phyloP scores from a whole-genome alignment of 2,113 vertebrate species.

The Phylloscopus whistleri region DNA sequence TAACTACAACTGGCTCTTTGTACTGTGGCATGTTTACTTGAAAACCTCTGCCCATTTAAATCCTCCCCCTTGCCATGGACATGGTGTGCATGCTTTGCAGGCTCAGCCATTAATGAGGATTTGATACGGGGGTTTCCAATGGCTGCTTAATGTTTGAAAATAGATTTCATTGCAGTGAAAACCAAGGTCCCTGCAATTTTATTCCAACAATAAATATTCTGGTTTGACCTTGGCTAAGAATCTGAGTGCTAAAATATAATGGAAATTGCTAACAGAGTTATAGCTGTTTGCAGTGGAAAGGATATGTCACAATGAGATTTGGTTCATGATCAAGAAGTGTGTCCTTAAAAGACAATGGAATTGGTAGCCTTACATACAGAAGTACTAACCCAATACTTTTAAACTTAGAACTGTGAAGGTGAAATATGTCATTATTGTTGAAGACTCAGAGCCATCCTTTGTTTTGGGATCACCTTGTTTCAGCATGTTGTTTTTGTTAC shows the following conservation, averaged over 20 bases:
- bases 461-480: not conserved
- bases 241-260: not conserved
- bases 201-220: not conserved
- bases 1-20: conserved; percentile 36
- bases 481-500: not conserved
- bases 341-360: not conserved
- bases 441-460: not conserved
- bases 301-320: not conserved
- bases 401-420: not conserved
- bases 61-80: not conserved
- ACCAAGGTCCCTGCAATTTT: not conserved
- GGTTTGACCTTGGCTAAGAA: not conserved
- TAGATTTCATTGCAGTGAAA: not conserved
- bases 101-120: not conserved
- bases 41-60: conserved; percentile 6
- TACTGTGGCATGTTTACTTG: conserved; percentile 23
- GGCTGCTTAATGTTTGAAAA: not conserved
- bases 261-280: not conserved
- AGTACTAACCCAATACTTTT: not conserved
- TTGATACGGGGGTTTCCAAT: not conserved
- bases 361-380: not conserved
- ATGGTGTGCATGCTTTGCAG: not conserved
- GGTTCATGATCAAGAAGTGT: not conserved
- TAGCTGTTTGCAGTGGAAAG: not conserved
- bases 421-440: not conserved